Conservation (phyloP, 2,888 invertebrate species). For the Limnephilus rhombicus region DNA sequence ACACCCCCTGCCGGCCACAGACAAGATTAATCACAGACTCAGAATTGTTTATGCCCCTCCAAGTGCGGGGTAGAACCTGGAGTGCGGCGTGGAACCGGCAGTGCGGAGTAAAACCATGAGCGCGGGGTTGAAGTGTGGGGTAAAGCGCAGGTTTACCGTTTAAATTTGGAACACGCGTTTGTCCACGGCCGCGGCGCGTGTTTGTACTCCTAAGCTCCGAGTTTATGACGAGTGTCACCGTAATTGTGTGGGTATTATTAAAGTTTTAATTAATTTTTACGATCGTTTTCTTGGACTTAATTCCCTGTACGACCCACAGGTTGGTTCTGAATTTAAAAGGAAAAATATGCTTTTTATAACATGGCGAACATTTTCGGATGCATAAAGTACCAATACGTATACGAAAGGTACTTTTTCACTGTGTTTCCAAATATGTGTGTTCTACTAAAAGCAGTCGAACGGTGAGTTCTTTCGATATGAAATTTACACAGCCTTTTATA, state of each 20-base stretch:
- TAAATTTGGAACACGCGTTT: conserved; percentile 21
- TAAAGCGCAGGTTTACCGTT: conserved; percentile 4
- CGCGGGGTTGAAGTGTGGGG: background rate
- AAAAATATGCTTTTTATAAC: background rate
- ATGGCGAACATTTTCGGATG: background rate
- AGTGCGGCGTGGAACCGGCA: background rate
- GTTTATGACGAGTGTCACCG: background rate
- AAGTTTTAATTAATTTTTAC: background rate
- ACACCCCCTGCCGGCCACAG: conserved; percentile 48
- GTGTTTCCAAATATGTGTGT: background rate
- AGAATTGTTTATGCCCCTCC: conserved; percentile 27
- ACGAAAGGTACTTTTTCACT: background rate
- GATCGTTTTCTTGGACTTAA: background rate
- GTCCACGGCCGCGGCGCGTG: background rate
- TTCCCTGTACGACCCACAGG: background rate
- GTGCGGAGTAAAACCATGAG: background rate
- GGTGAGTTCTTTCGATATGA: background rate
- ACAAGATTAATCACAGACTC: conserved; percentile 43
- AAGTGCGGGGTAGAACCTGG: background rate
- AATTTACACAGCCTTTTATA: background rate
- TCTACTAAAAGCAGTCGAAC: background rate
- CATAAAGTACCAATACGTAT: background rate
- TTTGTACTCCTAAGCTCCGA: conserved; percentile 12
- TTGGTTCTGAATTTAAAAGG: background rate
- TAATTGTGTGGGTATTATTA: background rate